Evolutionary conservation across 2,113 vertebrate species (phyloP), one percentile per base, ranked within the genome.

Genomic region (Xiphias gladius): DNA sequence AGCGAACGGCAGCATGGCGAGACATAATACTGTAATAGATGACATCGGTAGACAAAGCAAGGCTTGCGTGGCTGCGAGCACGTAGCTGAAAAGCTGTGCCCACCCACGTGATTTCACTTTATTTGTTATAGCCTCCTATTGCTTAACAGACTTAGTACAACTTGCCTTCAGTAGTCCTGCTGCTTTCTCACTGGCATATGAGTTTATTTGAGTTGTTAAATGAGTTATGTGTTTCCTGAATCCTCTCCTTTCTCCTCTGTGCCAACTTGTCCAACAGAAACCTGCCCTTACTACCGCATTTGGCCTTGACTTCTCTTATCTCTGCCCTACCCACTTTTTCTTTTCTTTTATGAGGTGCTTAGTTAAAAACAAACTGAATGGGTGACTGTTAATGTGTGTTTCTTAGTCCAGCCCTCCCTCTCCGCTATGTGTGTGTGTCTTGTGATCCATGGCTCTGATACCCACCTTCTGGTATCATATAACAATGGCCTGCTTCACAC

Each of bases 401-500:
- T 68, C 37, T 65, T 22, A 30, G 76, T 82, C 43, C 35, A 43
- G 67, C 82, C 75, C 84, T 76, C 77, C 82, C 80, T 82, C 52
- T 68, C 37, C 13, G 55, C 55, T 72, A 73, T 83, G 67, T 91
- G 73, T 83, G 66, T 91, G 74, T 78, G 89, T 91, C 92, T 94
- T 92, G 91, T 94, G 93, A 94, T 90, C 82, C 50, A 19, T 48
- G 71, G 73, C 89, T 90, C 71, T 90, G 90, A 92, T 94, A 93
- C 89, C 93, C 92, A 92, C 91, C 86, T 89, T 85, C 87, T 92
- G 80, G 85, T 93, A 91, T 94, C 91, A 43, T 84, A 83, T 93
- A 93, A 94, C 93, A 94, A 94, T 94, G 88, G 84, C 57, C 79
- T 82, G 89, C 80, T 87, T 93, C 92, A 94, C 89, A 90, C 79